These are phyloP conservation scores for Varecia variegata DNA, from an alignment of 2,797 vertebrate species.

Conservation along the genomic window DNA sequence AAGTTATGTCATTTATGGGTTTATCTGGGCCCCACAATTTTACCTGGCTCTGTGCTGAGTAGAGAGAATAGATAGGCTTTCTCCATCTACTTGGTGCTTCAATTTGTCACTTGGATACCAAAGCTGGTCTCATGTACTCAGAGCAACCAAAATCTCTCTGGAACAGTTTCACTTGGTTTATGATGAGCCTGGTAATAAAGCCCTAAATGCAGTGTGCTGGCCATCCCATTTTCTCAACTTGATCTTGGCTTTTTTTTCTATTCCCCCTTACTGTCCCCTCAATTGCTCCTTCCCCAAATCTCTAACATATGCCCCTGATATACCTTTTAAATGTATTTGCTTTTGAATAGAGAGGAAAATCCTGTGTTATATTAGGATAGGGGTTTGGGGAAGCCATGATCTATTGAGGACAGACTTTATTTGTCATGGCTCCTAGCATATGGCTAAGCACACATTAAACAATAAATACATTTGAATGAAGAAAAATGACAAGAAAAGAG, in stretches of 20 bases:
- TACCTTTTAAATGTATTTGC: neutral
- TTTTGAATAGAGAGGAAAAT: neutral
- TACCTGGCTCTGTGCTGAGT: neutral
- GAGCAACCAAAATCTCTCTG: neutral
- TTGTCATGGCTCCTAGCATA: neutral
- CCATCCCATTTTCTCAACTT: neutral
- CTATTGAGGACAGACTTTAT: neutral
- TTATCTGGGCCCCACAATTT: neutral
- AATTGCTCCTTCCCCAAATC: neutral
- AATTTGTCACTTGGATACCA: neutral
- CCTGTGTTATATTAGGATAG: neutral
- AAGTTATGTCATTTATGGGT: neutral
- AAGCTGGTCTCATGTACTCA: neutral
- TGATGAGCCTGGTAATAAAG: neutral
- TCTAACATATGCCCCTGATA: neutral
- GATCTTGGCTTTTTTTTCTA: neutral
- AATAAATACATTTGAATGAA: neutral
- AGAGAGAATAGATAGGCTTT: neutral
- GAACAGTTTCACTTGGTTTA: neutral
- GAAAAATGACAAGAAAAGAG: neutral
- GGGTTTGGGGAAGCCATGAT: neutral
- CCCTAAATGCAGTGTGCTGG: neutral
- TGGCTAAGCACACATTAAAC: neutral
- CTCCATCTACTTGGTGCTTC: neutral
- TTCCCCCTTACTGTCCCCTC: neutral